Evolutionary conservation across 2,113 vertebrate genomes (phyloP), one percentile per base, ranked within the genome.

Genomic region (Fulmarus glacialis): DNA sequence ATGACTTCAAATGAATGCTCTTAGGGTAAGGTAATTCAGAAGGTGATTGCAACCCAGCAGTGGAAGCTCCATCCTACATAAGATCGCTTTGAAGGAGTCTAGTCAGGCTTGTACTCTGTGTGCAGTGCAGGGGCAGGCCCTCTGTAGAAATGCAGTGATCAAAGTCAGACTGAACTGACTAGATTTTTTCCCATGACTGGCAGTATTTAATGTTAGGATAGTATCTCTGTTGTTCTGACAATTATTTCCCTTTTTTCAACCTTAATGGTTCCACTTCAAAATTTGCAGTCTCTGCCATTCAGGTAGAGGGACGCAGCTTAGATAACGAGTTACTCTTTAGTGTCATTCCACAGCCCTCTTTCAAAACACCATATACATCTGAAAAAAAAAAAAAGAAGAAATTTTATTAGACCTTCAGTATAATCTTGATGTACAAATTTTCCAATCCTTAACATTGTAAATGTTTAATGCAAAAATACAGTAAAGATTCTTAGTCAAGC

Each of bases 41-140:
- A 89, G 47, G 68, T 53, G 68, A 93, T 67, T 86, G 68, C 43
- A 93, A 78, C 5, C 13, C 63, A 74, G 55, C 43, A 40, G 59
- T 71, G 68, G 75, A 66, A 84, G 45, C 32, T 15, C 27, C 32
- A 42, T 74, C n/a, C 72, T n/a, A 27, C 20, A 6, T 5, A 34
- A 82, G 32, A 67, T 87, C 20, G 40, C 87, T 95, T 78, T 96
- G 96, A 93, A 93, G 58, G 47, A 67, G 63, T 52, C 84, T 24
- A 55, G 60, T 79, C 52, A 67, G 64, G 38, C 55, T 87, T 59
- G 38, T 71, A 21, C 47, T 89, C 4, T 7, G 26, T n/a, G 13
- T 17, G 55, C 58, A 58, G 67, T 0, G 13, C 47, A 63, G 47
- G 64, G 72, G 52, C 56, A 87, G 52, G 68, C 29, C n/a, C 26